Evolutionary conservation across 2,797 vertebrate genomes (phyloP), one percentile per base, ranked within the genome.

Genomic region (Cyclopterus lumpus): DNA sequence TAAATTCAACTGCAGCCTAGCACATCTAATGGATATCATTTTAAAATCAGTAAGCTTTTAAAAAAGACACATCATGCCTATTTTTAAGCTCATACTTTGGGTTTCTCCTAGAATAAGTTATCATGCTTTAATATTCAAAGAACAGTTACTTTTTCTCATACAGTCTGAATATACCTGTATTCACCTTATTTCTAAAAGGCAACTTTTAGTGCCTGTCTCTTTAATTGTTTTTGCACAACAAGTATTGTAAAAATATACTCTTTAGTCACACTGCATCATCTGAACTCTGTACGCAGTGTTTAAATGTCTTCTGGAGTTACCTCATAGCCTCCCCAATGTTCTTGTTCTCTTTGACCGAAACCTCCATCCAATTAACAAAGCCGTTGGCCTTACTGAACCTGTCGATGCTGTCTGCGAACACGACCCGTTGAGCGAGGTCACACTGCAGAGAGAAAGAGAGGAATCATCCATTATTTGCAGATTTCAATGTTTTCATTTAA

Each of bases 321-420:
- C 94, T 96, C 94, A 97, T 95, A 3, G 95, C 87, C 75, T 97
- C 95, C 11, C 78, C 94, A 26, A 97, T 54, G 63, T 97, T 97
- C 91, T 90, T 96, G 93, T 97, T 96, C 11, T 97, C 96, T 87
- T 97, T 97, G 63, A 96, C 96, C 0, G 96, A 97, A 0, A 93
- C 96, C 89, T 97, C 96, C 91, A 96, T 96, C 96, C 96, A 97
- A 0, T 95, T 88, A 4, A 90, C 86, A 88, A 97, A 97, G 59
- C 95, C 95, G 0, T 96, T 95, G 69, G 94, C 94, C 73, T 94
- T 95, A 81, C 96, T 96, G 93, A 97, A 97, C 26, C 36, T 85
- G 83, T 96, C 93, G 28, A 97, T 91, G 73, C 93, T 93, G 4
- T 96, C 95, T 46, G 91, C 85, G 3, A 86, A 94, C 73, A 97